Percentiles rank a stretch among this genome's conserved stretches.
Conservation (phyloP, 2,113 vertebrate species). For the Saiga tatarica region DNA sequence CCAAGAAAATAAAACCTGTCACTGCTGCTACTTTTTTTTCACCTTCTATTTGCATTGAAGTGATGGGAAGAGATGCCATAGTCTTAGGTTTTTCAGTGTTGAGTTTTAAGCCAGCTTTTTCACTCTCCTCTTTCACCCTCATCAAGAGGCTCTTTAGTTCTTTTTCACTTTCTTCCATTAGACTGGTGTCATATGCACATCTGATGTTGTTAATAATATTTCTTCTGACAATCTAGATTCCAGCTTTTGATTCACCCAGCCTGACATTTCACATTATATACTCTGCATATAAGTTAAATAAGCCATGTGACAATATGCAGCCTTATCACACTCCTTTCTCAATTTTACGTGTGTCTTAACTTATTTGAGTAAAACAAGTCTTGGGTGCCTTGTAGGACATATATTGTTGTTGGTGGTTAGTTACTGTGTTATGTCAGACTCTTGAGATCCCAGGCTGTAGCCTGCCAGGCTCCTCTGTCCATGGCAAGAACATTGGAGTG, state of each 20-base stretch:
- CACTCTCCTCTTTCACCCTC: background rate
- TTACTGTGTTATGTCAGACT: background rate
- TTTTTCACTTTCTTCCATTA: background rate
- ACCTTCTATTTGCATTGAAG: background rate
- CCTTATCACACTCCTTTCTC: background rate
- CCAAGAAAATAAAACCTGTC: background rate
- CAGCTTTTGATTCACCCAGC: background rate
- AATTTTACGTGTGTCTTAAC: background rate
- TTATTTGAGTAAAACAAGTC: background rate
- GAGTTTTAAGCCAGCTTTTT: background rate
- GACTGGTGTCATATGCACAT: background rate
- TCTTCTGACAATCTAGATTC: background rate
- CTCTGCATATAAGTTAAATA: background rate
- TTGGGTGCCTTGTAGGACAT: background rate
- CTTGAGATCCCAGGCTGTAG: background rate
- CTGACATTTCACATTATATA: background rate
- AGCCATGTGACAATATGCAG: background rate
- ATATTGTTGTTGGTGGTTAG: background rate
- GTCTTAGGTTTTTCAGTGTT: background rate
- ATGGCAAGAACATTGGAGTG: background rate
- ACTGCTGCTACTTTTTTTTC: background rate
- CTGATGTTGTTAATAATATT: background rate
- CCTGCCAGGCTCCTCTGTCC: background rate
- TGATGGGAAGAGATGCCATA: background rate
- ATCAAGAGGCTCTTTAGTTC: background rate